Evolutionary conservation across 2,113 vertebrate species (phyloP), one percentile per base, ranked within the genome.

Genomic region (Rhipidura dahli): DNA sequence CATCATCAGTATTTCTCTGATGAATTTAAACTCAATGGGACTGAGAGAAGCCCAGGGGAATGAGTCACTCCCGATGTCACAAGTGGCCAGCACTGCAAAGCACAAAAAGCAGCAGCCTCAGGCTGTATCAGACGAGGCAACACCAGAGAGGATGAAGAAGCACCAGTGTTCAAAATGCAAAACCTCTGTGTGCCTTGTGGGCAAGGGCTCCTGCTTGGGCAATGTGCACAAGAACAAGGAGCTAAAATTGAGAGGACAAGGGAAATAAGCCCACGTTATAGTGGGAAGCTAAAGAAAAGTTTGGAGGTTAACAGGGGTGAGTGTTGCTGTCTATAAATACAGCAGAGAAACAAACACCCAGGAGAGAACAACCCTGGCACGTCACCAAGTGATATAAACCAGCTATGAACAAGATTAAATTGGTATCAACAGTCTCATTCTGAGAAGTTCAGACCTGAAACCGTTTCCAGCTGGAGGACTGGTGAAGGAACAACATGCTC

Each of bases 321-420:
- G 87, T 82, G 93, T 28, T 95, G 77, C 87, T 53, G 61, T 53
- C 91, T 96, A 94, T 96, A 96, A 97, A 96, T 96, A 96, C 49
- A 87, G 65, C 72, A 84, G 65, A 81, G 49, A 87, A 94, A 97
- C 83, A 94, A 95, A 92, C 95, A 94, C 89, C 80, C 77, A 61
- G 73, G 73, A 94, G 91, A 91, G 93, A 96, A 96, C 80, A 91
- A 92, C 85, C 63, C 61, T 95, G 95, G 93, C 93, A 63, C 20
- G 10, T 63, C 91, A 90, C 86, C 91, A 91, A 92, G 89, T 0
- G 60, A 94, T 93, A 95, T 40, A 64, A 95, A 88, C 83, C 79
- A 86, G 90, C 90, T 64, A 92, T 14, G 80, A 95, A 59, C 65
- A 66, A 90, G 94, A 94, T 89, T 83, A 93, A 94, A 93, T 45